Evolutionary conservation across 2,888 invertebrate genomes (phyloP), one percentile per base, ranked within the genome.

Genomic region (Syritta pipiens): DNA sequence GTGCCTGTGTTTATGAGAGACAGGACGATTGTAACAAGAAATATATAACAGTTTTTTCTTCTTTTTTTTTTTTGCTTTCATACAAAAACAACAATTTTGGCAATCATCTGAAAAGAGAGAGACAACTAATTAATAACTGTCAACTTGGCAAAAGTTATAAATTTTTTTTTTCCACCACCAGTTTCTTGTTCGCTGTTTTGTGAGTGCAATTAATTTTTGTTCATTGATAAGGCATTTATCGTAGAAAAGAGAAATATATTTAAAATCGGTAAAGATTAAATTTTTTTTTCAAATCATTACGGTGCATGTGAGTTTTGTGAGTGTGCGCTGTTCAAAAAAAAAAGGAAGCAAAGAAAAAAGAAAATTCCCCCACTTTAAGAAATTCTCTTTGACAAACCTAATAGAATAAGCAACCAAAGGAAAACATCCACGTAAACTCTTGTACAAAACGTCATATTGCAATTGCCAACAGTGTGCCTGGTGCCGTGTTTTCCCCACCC

Each of bases 341-440:
- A 49, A 19, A 40, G 17, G 0, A 12, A 20, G 24, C 6, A 26
- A 10, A 24, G 1, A 9, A 19, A 9, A 6, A 17, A 30, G 12
- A 37, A 17, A n/a, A n/a, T n/a, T 6, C 37, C 26, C 26, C n/a
- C 14, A 35, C 26, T 46, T 35, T 10, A 44, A 37, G n/a, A 62
- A 55, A 32, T 20, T 42, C 5, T 30, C 30, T 60, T 53, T 74
- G 59, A 24, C 22, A 42, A 46, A 28, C 6, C 48, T 1, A 35
- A 24, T 26, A 22, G n/a, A 2, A 6, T 6, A 4, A 55, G 28
- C 40, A 32, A 20, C 65, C 63, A 40, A 60, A 72, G 59, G 40
- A 77, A 79, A 79, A 79, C 60, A 79, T 79, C 77, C 77, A 79
- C 77, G 77, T 79, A 72, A 72, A 79, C 72, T 60, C 42, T n/a